Evolutionary conservation across 2,113 vertebrate genomes (phyloP).

Genomic region (Gopherus flavomarginatus): DNA sequence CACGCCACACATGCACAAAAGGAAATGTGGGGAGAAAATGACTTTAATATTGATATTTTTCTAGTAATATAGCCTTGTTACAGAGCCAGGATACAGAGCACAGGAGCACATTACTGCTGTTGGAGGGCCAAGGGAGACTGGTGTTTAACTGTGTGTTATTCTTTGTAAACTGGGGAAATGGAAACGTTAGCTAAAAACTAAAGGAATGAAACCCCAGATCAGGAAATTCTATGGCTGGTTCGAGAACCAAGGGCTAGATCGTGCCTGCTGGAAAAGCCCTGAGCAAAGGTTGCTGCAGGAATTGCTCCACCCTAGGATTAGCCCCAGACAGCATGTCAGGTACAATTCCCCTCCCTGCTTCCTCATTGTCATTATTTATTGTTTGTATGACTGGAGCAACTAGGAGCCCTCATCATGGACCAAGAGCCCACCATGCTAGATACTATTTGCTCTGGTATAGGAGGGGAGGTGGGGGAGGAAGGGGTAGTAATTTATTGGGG

Average conservation of each 20-base stretch:
- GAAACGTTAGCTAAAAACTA: background rate
- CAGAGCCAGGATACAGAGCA: background rate
- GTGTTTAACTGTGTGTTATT: background rate
- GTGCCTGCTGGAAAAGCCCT: rapidly evolving
- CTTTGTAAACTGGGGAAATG: background rate
- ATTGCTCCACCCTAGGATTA: background rate
- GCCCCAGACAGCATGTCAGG: too few species aligned
- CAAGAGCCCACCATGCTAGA: background rate
- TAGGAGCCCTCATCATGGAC: background rate
- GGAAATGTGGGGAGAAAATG: constrained; percentile 55
- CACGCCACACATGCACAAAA: background rate
- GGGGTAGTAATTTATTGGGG: background rate
- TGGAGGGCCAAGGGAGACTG: background rate
- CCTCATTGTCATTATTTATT: background rate
- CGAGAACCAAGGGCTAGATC: background rate
- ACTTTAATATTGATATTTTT: constrained; percentile 57
- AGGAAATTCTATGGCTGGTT: background rate
- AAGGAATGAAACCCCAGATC: background rate
- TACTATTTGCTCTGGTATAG: background rate
- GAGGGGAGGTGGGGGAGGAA: background rate
- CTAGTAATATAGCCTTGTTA: constrained; percentile 4
- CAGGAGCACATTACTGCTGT: background rate
- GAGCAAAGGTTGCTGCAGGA: background rate
- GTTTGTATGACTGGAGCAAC: background rate
- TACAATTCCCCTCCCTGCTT: background rate